Evolutionary conservation across 2,113 vertebrate species (phyloP).

Genomic region (Anarhynchus alexandrinus): DNA sequence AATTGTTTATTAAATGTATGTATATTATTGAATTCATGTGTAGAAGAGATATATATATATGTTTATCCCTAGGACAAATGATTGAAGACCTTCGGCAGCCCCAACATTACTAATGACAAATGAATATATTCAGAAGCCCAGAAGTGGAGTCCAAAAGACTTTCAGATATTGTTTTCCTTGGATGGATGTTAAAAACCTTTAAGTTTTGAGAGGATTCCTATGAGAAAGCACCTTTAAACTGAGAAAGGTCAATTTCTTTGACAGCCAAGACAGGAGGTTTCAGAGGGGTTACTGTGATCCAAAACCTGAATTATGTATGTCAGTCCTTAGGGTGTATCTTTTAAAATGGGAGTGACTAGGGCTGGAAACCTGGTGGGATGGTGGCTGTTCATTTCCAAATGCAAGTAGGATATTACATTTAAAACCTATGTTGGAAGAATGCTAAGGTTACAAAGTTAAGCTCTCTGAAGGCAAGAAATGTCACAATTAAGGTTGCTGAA

Average conservation of each 20-base stretch:
- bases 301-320: slow-evolving; percentile 48
- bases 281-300: slow-evolving; percentile 26
- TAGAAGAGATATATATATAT: not conserved
- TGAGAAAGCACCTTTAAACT: slow-evolving; percentile 55
- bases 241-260: slow-evolving; percentile 58
- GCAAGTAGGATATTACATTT: not conserved
- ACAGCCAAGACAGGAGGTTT: slow-evolving; percentile 43
- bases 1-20: not conserved
- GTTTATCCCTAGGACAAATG: not conserved
- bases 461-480: not conserved
- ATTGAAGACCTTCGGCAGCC: not conserved
- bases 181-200: slow-evolving; percentile 39
- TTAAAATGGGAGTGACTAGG: slow-evolving; percentile 6
- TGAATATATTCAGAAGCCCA: not conserved
- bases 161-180: slow-evolving; percentile 42
- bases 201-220: slow-evolving; percentile 39
- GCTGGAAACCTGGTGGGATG: not conserved
- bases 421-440: not conserved
- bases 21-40: not conserved
- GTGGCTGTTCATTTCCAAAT: not conserved
- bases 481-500: not conserved
- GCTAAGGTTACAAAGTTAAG: not conserved
- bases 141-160: not conserved
- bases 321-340: slow-evolving; percentile 19
- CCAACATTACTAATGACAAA: not conserved